Conservation (phyloP, 30 jellyfish, hydroid and myxozoan species). For the Hydractinia echinata region DNA sequence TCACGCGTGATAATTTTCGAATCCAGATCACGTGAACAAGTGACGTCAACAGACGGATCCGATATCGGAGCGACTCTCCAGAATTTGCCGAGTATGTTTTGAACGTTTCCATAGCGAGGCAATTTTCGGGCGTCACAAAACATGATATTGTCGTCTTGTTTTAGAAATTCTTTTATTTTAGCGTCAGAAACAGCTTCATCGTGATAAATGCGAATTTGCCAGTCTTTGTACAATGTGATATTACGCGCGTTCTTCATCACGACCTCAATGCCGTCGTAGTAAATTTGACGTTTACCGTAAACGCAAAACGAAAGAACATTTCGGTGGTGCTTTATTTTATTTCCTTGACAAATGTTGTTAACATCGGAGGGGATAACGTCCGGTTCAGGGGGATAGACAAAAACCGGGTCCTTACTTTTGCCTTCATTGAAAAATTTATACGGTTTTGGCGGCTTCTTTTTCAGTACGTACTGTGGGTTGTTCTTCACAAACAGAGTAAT, state of each 20-base stretch:
- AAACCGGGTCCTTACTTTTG: background rate
- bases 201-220: slow-evolving; percentile 10
- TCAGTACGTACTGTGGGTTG: background rate
- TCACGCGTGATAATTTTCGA: background rate
- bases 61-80: slow-evolving; percentile 12
- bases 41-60: slow-evolving; percentile 10
- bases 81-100: slow-evolving; percentile 2
- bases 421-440: background rate
- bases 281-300: slow-evolving; percentile 13
- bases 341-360: slow-evolving; percentile 16
- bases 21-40: slow-evolving; percentile 19
- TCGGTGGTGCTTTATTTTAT: background rate
- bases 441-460: background rate
- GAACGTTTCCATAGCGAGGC: slow-evolving; percentile 2
- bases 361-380: background rate
- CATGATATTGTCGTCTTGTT: background rate
- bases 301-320: slow-evolving; percentile 3
- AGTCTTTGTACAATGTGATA: slow-evolving; percentile 1
- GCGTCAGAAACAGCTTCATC: slow-evolving; percentile 7
- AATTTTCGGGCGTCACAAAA: slow-evolving; percentile 8
- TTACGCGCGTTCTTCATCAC: slow-evolving; percentile 18
- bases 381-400: slow-evolving; percentile 9
- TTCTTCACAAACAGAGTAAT: background rate
- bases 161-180: background rate
- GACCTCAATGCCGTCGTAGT: slow-evolving; percentile 3